Evolutionary conservation across 2,797 vertebrate species (phyloP), one percentile per base, ranked within the genome.

Genomic region (Spea hammondii): DNA sequence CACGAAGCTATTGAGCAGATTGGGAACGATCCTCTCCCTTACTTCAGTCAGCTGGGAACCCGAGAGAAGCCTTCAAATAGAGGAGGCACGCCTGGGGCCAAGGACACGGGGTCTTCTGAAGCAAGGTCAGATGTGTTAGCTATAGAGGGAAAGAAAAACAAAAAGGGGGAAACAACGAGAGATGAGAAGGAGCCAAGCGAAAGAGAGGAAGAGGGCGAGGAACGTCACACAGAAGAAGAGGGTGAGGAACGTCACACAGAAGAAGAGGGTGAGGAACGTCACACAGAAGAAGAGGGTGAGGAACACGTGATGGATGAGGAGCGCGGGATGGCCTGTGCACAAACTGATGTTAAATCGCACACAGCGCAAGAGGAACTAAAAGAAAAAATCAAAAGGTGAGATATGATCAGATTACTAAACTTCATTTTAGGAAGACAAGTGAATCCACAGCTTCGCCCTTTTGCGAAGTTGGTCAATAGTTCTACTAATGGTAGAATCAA

Each of bases 1-100:
- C 90, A 90, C 0, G 84, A 90, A 4, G 80, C 85, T 14, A 80
- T 96, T 71, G 55, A 69, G 48, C 85, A 85, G 72, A 83, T 78
- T n/a, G 76, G 88, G 17, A 86, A 84, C 6, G 93, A 93, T 13
- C 88, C 92, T n/a, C 78, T 91, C 32, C 90, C 92, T 0, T 94
- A 94, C 85, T 96, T 93, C 86, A 87, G 84, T 80, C 91, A 92
- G 83, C 84, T 92, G 45, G 76, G 17, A 69, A 84, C 50, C 13
- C 62, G 68, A 77, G 84, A 79, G 60, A 83, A 66, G 66, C 13
- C 59, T 65, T 59, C 3, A 5, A 57, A 49, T n/a, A 73, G 71
- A 44, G 73, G 11, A 5, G 46, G 44, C 5, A 14, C 12, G 5
- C 5, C 69, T 5, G 5, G 4, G 2, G 1, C 3, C n/a, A 10